A percentile compares a stretch with the other conserved stretches of the same genome.
Conservation (phyloP, 2,113 vertebrate genomes). For the Halcyon malimbica region DNA sequence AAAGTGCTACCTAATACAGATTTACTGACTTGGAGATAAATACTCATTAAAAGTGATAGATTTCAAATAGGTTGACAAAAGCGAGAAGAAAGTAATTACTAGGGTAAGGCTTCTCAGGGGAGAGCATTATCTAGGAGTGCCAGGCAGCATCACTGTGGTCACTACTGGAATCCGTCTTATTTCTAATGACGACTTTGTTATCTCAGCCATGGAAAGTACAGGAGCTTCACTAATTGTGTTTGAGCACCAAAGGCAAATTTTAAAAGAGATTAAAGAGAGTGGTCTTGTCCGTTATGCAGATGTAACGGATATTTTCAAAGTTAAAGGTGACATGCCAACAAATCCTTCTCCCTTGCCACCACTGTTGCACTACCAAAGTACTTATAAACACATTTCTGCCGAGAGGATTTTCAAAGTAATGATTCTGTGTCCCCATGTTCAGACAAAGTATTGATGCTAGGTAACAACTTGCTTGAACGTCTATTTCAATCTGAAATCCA, state of each 20-base stretch:
- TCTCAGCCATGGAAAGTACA: background rate
- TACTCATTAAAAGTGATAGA: conserved; percentile 55
- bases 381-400: background rate
- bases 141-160: conserved; percentile 37
- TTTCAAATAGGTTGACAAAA: conserved; percentile 57
- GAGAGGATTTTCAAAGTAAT: background rate
- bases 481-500: background rate
- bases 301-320: background rate
- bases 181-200: conserved; percentile 46
- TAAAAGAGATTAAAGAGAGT: background rate
- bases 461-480: background rate
- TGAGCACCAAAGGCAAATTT: conserved; percentile 1
- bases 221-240: conserved; percentile 1
- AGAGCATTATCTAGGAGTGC: conserved; percentile 23
- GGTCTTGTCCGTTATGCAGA: background rate
- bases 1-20: conserved; percentile 6
- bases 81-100: conserved; percentile 51
- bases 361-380: background rate
- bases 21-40: conserved; percentile 47
- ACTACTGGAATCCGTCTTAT: conserved; percentile 43
- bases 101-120: conserved; percentile 9
- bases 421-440: background rate
- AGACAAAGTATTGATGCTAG: background rate
- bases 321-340: background rate
- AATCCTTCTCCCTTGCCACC: background rate